Conservation (phyloP, 2,113 vertebrate genomes). For the Apteryx mantelli region DNA sequence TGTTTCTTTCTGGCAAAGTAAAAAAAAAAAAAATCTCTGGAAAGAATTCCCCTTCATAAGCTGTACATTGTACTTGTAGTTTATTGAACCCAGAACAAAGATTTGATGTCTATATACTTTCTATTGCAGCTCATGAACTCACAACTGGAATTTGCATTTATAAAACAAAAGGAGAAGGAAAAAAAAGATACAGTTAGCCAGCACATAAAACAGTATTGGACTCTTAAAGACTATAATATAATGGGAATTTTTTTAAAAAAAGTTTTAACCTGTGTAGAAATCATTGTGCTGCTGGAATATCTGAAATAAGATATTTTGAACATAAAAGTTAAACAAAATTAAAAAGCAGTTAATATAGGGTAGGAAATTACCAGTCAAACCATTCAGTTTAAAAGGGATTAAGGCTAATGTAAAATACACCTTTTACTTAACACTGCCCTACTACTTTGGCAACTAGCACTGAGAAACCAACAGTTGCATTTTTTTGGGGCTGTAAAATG, state of each 20-base stretch:
- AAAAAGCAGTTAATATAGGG: background rate
- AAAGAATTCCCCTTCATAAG: constrained; percentile 25
- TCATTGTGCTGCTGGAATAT: background rate
- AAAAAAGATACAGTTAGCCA: background rate
- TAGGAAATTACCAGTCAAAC: constrained; percentile 34
- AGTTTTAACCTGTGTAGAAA: background rate
- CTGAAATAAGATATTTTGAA: background rate
- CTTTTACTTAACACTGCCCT: constrained; percentile 3
- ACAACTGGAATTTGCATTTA: constrained; percentile 15
- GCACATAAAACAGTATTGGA: background rate
- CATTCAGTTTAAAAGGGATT: constrained; percentile 6
- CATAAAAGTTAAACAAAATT: background rate
- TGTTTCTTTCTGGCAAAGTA: background rate
- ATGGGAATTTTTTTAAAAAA: background rate
- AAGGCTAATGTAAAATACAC: background rate
- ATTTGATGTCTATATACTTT: constrained; percentile 12
- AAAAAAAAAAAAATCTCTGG: background rate
- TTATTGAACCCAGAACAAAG: background rate
- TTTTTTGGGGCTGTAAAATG: background rate
- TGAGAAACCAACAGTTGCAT: background rate
- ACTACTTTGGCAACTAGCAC: background rate
- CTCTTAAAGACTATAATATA: background rate
- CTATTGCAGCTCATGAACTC: background rate
- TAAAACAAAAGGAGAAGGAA: background rate
- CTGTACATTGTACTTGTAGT: background rate